Evolutionary conservation across 2,113 vertebrate genomes (phyloP).

Genomic region (Bujurquina vittata): DNA sequence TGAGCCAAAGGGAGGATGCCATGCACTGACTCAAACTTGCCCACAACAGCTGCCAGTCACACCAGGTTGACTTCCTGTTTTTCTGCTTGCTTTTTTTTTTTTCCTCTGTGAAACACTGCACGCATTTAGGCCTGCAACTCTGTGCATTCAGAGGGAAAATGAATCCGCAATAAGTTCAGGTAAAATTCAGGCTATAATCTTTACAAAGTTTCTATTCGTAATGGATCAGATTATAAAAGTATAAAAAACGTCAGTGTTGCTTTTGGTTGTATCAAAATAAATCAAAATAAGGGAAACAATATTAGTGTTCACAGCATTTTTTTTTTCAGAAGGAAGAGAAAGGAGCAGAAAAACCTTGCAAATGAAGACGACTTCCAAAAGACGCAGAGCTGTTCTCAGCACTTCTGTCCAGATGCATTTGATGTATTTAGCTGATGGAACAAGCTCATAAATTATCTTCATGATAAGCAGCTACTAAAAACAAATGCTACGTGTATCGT

Average conservation of each 20-base stretch:
- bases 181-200: background rate
- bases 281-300: background rate
- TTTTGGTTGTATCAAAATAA: background rate
- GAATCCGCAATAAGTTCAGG: background rate
- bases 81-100: conserved; percentile 17
- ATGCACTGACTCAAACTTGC: conserved; percentile 37
- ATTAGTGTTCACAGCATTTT: background rate
- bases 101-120: conserved; percentile 12
- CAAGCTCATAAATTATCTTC: background rate
- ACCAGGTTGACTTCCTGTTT: conserved; percentile 68
- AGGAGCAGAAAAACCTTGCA: too few relatives aligned
- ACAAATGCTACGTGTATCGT: background rate
- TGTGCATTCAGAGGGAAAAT: background rate
- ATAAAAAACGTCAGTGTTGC: background rate
- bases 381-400: background rate
- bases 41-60: conserved; percentile 42
- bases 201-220: background rate
- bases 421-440: background rate
- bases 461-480: background rate
- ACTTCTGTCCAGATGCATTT: background rate
- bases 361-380: background rate
- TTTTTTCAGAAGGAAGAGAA: background rate
- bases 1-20: conserved; percentile 18
- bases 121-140: background rate
- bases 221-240: background rate